These are phyloP conservation scores for Philereme vetulata DNA, from an alignment of 2,888 invertebrate genomes.

Conservation along the genomic window DNA sequence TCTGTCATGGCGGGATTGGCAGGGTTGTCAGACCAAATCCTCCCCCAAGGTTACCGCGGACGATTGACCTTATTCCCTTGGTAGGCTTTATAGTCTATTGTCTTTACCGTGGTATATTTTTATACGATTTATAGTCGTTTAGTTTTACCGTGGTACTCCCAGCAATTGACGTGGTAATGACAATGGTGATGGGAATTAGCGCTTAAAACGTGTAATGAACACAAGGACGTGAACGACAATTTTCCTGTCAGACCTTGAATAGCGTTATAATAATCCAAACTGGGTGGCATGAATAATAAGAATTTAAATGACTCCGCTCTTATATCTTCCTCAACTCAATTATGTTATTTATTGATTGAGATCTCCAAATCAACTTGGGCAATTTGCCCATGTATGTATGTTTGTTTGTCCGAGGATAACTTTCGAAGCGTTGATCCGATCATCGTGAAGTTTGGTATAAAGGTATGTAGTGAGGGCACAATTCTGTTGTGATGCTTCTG, in stretches of 20 bases:
- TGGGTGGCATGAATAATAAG: neutral
- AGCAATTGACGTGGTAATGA: conserved; percentile 8
- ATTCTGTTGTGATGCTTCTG: too few relatives aligned
- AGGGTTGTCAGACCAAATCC: conserved; percentile 67
- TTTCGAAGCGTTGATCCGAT: too few relatives aligned
- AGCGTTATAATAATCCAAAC: neutral
- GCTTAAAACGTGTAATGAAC: neutral
- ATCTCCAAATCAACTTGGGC: too few relatives aligned
- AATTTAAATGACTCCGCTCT: too few relatives aligned
- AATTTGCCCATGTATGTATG: too few relatives aligned
- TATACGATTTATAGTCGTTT: conserved; percentile 30
- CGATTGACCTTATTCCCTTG: conserved; percentile 57
- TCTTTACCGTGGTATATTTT: conserved; percentile 30
- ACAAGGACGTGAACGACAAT: neutral
- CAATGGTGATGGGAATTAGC: conserved; percentile 2
- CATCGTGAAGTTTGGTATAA: too few relatives aligned
- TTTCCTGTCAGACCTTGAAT: conserved; percentile 8
- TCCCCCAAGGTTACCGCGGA: conserved; percentile 56
- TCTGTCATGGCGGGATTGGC: conserved; percentile 70
- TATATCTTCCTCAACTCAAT: too few relatives aligned
- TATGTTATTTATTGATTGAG: too few relatives aligned
- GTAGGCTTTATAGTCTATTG: conserved; percentile 31
- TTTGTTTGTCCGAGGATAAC: too few relatives aligned
- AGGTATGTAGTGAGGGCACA: too few relatives aligned
- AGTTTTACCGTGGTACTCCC: conserved; percentile 20